Conservation (phyloP, 2,113 vertebrate species). For the Proteles cristata region DNA sequence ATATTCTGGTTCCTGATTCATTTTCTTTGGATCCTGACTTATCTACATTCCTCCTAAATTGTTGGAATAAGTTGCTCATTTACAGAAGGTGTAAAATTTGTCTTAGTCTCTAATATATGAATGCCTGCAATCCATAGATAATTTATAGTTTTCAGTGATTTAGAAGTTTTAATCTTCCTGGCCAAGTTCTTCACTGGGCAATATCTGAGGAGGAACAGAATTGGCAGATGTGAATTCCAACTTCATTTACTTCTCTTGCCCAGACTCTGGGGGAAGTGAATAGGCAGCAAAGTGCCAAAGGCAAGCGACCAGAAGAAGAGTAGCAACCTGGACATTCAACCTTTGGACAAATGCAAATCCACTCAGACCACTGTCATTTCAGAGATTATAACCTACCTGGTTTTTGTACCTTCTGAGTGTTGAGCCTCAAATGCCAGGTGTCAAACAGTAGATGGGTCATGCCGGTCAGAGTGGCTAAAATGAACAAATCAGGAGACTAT, state of each 20-base stretch:
- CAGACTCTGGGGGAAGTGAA: constrained; percentile 34
- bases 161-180: constrained; percentile 48
- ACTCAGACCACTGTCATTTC: neutral
- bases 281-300: constrained; percentile 10
- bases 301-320: constrained; percentile 17
- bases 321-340: neutral
- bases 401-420: constrained; percentile 11
- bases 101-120: constrained; percentile 24
- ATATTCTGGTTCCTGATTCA: constrained; percentile 43
- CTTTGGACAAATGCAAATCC: neutral
- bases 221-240: constrained; percentile 42
- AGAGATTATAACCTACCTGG: neutral
- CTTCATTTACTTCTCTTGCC: constrained; percentile 44
- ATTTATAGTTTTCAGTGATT: constrained; percentile 56
- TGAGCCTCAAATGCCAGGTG: neutral
- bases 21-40: constrained; percentile 63
- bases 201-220: neutral
- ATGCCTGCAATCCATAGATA: constrained; percentile 44
- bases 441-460: neutral
- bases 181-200: constrained; percentile 44
- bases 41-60: constrained; percentile 50
- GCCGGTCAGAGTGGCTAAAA: too few relatives aligned
- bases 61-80: constrained; percentile 49
- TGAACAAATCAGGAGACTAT: too few relatives aligned
- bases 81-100: constrained; percentile 39